Evolutionary conservation across 2,113 vertebrate genomes (phyloP).

Genomic region (Noctilio leporinus): DNA sequence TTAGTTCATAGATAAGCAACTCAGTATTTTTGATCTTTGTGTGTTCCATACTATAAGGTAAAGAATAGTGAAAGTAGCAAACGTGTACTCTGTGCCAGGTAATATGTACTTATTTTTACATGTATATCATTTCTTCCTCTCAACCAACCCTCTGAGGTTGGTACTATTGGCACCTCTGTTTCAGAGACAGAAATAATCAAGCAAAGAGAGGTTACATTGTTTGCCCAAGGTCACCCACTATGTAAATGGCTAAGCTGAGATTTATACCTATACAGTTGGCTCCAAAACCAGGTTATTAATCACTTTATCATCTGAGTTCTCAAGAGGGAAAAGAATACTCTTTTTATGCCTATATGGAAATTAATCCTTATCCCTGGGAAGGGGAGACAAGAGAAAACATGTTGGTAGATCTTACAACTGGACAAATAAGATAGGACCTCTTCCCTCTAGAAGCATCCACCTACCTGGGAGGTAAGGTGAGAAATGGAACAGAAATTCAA

Average conservation of each 20-base stretch:
- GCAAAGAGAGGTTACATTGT: not conserved
- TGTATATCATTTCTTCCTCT: not conserved
- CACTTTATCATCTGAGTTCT: not conserved
- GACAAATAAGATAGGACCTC: not conserved
- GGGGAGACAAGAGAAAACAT: not conserved
- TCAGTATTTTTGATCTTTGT: not conserved
- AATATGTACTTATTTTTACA: not conserved
- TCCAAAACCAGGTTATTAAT: not conserved
- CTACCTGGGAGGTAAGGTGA: not conserved
- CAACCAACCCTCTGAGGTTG: not conserved
- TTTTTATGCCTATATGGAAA: not conserved
- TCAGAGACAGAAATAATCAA: not conserved
- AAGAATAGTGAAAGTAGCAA: not conserved
- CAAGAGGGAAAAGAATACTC: not conserved
- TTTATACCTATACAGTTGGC: not conserved
- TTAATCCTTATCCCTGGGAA: not conserved
- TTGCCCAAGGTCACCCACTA: not conserved
- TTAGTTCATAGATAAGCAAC: not conserved
- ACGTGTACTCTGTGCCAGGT: not conserved
- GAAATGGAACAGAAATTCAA: not conserved
- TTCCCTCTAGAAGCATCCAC: not conserved
- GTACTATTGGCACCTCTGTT: not conserved
- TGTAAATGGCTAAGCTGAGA: not conserved
- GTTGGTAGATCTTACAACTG: not conserved
- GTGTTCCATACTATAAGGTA: not conserved